Evolutionary conservation across 2,888 invertebrate species (phyloP).

Genomic region (Eristalinus aeneus): DNA sequence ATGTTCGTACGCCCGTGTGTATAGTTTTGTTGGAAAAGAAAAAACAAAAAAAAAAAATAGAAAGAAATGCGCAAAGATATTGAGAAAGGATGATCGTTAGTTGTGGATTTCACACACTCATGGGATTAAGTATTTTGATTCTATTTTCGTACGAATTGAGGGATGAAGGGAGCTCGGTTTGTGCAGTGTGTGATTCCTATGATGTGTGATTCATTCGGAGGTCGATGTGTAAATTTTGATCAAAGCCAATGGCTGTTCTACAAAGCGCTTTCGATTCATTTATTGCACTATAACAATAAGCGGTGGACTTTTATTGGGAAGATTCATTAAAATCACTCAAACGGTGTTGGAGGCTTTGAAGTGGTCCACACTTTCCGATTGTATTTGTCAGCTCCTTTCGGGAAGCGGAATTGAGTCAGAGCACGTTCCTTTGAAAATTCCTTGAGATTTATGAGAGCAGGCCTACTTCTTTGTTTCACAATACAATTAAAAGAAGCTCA

Average conservation of each 20-base stretch:
- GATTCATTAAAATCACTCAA: not conserved
- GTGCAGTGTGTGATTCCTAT: not conserved
- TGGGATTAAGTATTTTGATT: not conserved
- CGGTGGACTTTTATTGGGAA: not conserved
- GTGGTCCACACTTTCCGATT: not conserved
- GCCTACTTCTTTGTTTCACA: too few species aligned
- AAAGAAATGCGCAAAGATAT: slow-evolving; percentile 22
- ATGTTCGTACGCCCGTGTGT: not conserved
- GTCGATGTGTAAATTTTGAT: not conserved
- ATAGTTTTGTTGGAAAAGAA: slow-evolving; percentile 6
- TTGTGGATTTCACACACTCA: slow-evolving; percentile 1
- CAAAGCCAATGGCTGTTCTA: not conserved
- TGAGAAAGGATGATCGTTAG: slow-evolving; percentile 12
- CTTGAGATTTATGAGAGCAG: too few species aligned
- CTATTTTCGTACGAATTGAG: not conserved
- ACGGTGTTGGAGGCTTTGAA: not conserved
- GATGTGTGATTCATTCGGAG: not conserved
- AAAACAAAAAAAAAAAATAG: not conserved
- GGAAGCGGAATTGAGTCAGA: too few species aligned
- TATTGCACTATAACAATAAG: not conserved
- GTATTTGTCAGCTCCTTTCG: not conserved
- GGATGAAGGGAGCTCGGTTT: not conserved
- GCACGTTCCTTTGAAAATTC: too few species aligned
- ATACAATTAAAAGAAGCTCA: too few species aligned
- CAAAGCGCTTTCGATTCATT: not conserved